These are phyloP conservation scores for Amblyjoppa proteus DNA, from an alignment of 2,888 invertebrate species.

Conservation along the genomic window DNA sequence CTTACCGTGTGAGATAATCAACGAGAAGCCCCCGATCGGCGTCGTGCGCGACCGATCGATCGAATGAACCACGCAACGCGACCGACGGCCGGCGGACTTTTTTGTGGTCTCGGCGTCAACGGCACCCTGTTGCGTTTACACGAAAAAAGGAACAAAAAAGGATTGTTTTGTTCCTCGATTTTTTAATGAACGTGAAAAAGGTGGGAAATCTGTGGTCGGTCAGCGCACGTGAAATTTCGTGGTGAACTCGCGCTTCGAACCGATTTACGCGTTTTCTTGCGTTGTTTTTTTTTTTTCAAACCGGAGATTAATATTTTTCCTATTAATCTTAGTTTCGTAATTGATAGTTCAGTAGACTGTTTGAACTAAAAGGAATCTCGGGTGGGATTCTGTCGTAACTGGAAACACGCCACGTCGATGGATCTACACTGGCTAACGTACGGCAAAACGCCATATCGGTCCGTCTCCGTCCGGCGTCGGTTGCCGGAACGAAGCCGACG, in stretches of 20 bases:
- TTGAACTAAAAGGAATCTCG: too few relatives aligned
- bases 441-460: too few relatives aligned
- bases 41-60: constrained; percentile 37
- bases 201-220: background rate
- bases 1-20: constrained; percentile 22
- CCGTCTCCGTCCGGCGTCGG: too few relatives aligned
- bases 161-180: background rate
- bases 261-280: background rate
- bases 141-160: background rate
- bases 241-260: background rate
- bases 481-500: too few relatives aligned
- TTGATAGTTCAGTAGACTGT: too few relatives aligned
- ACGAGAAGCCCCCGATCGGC: constrained; percentile 22
- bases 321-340: too few relatives aligned
- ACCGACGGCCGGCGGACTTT: constrained; percentile 21
- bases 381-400: too few relatives aligned
- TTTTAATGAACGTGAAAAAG: constrained; percentile 11
- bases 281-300: background rate
- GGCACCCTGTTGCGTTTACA: constrained; percentile 32
- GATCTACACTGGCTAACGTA: too few relatives aligned
- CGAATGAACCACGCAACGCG: constrained; percentile 21
- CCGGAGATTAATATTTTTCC: too few relatives aligned
- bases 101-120: constrained; percentile 17
- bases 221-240: background rate
- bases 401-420: too few relatives aligned